Base-by-base conservation (phyloP, 2,888 invertebrate species). In the Athrips mouffetella region DNA sequence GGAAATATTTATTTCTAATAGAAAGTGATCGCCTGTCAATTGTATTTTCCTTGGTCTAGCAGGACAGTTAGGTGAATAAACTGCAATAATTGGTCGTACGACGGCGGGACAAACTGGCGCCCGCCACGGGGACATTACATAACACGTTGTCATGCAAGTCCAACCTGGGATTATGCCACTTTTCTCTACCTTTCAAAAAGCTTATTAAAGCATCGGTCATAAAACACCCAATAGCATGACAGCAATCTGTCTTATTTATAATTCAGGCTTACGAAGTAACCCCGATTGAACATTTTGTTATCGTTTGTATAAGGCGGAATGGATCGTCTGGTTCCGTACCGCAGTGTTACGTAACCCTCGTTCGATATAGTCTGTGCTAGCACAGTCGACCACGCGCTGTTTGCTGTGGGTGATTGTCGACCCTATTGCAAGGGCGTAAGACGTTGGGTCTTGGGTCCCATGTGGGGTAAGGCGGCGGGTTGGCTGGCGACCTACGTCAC, bases 271-370 rank as follows among this genome's bases (percentile, higher is more conserved):
- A 7, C 30, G 5, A 11, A 13, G 6, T 10, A 20, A n/a, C 18
- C n/a, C 8, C 11, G 6, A 27, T 41, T 15, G 27, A 27, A 15
- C 41, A n/a, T 27, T 27, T 25, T 40, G 40, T 3, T 23, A 58
- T 57, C 69, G 59, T 65, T 69, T 60, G 61, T 60, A n/a, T n/a
- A 65, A 68, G 63, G 58, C 63, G 60, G 63, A 68, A 71, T 63
- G 60, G 63, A 70, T 64, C 65, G 63, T 61, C 62, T 70, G 45
- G 45, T 45, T 45, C 45, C 45, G 35, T 80, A 75, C 82, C 84
- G 84, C 84, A 84, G 82, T 82, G 69, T 83, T 84, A 84, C 75
- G 80, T 80, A 84, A 84, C 70, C 62, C 62, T 66, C 82, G 84
- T 76, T 83, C 83, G 77, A 83, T 82, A 80, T 69, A 68, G 65